phyloP scores from a whole-genome alignment of 2,113 vertebrate genomes.

The Sitta europaea region DNA sequence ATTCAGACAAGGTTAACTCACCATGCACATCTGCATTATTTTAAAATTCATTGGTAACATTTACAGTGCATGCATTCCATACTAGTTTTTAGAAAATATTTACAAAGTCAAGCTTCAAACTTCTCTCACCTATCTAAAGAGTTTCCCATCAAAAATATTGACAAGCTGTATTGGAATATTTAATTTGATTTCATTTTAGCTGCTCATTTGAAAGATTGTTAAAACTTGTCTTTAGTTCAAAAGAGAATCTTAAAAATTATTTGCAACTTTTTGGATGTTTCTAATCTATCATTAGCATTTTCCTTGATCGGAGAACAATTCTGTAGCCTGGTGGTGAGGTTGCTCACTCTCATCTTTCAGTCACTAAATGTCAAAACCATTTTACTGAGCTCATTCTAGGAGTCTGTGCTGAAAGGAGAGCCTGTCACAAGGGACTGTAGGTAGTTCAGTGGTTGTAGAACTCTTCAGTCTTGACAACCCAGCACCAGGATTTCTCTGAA shows the following conservation, averaged over 20 bases:
- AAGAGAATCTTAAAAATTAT: background rate
- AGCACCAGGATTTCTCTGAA: background rate
- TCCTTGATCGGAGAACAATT: background rate
- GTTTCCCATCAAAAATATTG: background rate
- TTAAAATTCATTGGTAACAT: background rate
- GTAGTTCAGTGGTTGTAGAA: background rate
- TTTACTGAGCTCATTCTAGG: background rate
- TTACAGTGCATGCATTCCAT: background rate
- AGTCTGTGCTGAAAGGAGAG: background rate
- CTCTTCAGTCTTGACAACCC: background rate
- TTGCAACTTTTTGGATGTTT: background rate
- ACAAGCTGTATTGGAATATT: background rate
- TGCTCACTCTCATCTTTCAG: background rate
- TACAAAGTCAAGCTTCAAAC: background rate
- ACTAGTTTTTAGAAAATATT: background rate
- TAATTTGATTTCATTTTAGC: background rate
- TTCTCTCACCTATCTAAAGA: background rate
- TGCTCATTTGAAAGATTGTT: background rate
- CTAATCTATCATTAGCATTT: background rate
- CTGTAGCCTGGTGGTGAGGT: background rate
- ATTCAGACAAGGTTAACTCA: background rate
- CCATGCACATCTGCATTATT: background rate
- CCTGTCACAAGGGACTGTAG: background rate
- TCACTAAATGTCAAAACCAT: background rate
- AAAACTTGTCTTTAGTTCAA: background rate